Base-by-base conservation (phyloP, 2,888 invertebrate species). In the Epinotia ramella region DNA sequence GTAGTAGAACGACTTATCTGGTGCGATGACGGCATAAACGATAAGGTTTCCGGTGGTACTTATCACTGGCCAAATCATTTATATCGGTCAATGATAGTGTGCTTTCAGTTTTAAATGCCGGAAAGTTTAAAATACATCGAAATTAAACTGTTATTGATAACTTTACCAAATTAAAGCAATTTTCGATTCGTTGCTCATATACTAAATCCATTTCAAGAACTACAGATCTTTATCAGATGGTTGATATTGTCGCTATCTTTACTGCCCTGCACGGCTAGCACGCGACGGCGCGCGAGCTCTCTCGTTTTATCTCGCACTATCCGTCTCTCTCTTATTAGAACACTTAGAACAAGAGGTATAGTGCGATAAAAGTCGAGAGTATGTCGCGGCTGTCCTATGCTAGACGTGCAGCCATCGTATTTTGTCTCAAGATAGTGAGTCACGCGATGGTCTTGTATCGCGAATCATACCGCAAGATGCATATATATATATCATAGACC, bases 1-100 rank as follows among this genome's bases (percentile, higher is more conserved):
- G 75, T 71, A 75, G 46, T 71, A 65, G 28, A 33, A 57, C 49
- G 53, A 62, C 56, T 72, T 76, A 76, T 76, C 76, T 63, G 67
- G 60, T 76, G 12, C 71, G 56, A 66, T 71, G 71, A 67, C 72
- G 67, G 44, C 57, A 71, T 60, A 46, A 40, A 72, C 67, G 76
- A 76, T 76, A 76, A 76, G 62, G 18, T 57, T 46, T 28, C 28
- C 44, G 69, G 24, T 75, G 65, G 44, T 66, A n/a, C n/a, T n/a
- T n/a, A 71, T 71, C 66, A 57, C 60, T 46, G 56, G 62, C 60
- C 28, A 67, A 63, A 72, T 62, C 56, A 44, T 13, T 44, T 64
- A 44, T 16, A 53, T 53, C 53, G n/a, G n/a, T 53, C 13, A n/a
- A 53, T 5, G 49, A 49, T 49, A 49, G n/a, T 53, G 53, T 7